These are phyloP conservation scores for Anhinga rufa DNA, from an alignment of 2,113 vertebrate genomes.

Conservation along the genomic window DNA sequence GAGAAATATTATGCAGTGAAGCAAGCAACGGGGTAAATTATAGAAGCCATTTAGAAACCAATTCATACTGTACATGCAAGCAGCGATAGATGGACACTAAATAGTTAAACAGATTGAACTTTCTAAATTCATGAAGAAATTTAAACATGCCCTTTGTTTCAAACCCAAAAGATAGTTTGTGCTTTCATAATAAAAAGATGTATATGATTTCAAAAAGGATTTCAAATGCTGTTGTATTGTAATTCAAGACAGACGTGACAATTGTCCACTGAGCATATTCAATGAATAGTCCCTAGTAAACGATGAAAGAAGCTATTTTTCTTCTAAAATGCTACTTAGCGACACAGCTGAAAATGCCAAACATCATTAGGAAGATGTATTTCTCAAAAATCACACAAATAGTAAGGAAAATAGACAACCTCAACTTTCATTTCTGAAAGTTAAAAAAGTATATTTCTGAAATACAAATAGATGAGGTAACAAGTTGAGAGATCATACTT, in stretches of 20 bases:
- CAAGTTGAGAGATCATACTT: background rate
- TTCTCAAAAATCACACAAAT: background rate
- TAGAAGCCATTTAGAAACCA: background rate
- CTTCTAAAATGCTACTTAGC: background rate
- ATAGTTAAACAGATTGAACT: background rate
- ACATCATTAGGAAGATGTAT: background rate
- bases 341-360: background rate
- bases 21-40: background rate
- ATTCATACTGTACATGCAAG: background rate
- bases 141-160: background rate
- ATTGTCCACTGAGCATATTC: background rate
- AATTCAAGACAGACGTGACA: background rate
- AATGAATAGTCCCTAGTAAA: background rate
- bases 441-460: background rate
- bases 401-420: background rate
- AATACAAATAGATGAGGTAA: background rate
- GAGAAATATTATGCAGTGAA: background rate
- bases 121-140: background rate
- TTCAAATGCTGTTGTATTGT: background rate
- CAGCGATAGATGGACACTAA: background rate
- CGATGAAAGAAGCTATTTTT: background rate
- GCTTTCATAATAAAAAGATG: background rate
- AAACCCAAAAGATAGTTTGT: background rate
- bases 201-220: background rate
- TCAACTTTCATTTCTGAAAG: background rate